Evolutionary conservation across 2,888 invertebrate species (phyloP).

Genomic region (Acanthosoma haemorrhoidale): DNA sequence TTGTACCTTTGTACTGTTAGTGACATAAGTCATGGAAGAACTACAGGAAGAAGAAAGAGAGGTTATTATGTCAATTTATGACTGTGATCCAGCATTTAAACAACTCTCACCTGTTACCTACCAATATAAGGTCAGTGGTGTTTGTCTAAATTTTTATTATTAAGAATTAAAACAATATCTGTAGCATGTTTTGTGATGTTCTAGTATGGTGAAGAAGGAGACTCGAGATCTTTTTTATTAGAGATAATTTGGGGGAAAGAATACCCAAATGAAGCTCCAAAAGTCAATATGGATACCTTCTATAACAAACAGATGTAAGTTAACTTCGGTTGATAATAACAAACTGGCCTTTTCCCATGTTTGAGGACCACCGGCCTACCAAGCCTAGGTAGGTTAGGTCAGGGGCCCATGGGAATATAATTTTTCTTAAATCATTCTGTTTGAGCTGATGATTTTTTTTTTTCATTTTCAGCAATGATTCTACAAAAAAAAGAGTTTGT

Average conservation of each 20-base stretch:
- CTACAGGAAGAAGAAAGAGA: conserved; percentile 83
- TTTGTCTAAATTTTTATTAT: background rate
- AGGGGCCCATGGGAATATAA: no score
- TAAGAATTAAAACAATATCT: background rate
- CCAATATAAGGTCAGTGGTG: conserved; percentile 80
- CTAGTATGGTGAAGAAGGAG: conserved; percentile 76
- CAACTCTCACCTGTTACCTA: conserved; percentile 70
- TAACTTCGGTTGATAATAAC: background rate
- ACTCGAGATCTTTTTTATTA: conserved; percentile 72
- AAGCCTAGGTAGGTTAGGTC: no score
- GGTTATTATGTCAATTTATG: conserved; percentile 87
- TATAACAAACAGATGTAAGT: conserved; percentile 90
- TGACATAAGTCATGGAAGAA: conserved; percentile 51
- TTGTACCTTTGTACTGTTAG: no score
- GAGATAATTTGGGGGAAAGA: conserved; percentile 81
- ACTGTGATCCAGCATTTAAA: conserved; percentile 83
- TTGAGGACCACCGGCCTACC: no score
- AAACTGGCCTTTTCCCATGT: no score
- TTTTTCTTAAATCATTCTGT: background rate
- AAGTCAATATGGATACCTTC: conserved; percentile 80
- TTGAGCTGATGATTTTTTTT: background rate
- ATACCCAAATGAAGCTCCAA: conserved; percentile 79
- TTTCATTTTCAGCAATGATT: conserved; percentile 21
- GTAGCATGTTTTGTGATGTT: conserved; percentile 42
- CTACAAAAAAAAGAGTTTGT: conserved; percentile 60